Conservation (phyloP, 2,888 invertebrate genomes). For the Cheilosia grossa region DNA sequence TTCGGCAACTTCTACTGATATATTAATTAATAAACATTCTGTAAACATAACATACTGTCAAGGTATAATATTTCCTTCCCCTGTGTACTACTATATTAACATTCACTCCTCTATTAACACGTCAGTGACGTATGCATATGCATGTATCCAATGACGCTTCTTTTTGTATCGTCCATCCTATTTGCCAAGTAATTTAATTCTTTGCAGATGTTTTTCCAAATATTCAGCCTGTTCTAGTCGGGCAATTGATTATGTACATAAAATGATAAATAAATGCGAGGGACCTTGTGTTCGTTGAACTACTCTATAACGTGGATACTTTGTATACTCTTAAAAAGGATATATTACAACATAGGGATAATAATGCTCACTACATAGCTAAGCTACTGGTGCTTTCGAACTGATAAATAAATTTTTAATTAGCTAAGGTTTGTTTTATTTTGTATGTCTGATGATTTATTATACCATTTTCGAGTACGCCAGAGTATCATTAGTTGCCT, state of each 20-base stretch:
- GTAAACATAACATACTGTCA: background rate
- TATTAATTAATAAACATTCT: background rate
- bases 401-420: constrained; percentile 55
- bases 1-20: background rate
- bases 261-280: constrained; percentile 3
- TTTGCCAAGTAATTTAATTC: background rate
- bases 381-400: constrained; percentile 67
- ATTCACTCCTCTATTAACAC: no score
- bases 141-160: background rate
- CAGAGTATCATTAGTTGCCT: constrained; percentile 94
- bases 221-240: no score
- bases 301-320: constrained; percentile 1
- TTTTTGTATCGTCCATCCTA: background rate
- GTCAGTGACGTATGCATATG: no score
- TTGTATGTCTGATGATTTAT: constrained; percentile 59
- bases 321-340: background rate
- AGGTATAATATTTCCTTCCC: background rate
- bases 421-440: constrained; percentile 60
- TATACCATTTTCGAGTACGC: constrained; percentile 94
- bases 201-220: background rate
- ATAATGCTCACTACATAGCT: constrained; percentile 61
- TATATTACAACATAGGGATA: constrained; percentile 52
- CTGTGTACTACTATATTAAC: background rate
- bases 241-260: constrained; percentile 1
- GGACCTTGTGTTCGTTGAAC: background rate